Base-by-base conservation (phyloP, 92 coral and sea anemone genomes). In the Virgularia gustaviana region DNA sequence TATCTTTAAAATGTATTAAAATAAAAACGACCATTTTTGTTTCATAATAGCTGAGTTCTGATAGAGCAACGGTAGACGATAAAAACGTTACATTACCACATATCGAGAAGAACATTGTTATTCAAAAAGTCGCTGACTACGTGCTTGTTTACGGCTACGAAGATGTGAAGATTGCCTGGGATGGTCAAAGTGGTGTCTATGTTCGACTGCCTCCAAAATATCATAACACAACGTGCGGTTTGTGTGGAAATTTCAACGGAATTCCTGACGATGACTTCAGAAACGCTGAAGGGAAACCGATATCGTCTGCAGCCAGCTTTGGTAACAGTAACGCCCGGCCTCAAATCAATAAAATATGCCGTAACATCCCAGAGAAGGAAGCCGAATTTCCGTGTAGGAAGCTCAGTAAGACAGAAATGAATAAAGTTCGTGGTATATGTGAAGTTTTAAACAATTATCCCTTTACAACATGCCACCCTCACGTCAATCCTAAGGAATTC, bases 241-340 rank as follows among this genome's bases (percentile, higher is more conserved):
- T 87, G 47, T 87, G 91, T 54, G 91, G 91, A 15, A 87, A 87
- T 71, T 81, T 75, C 73, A 87, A 87, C 35, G 91, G 84, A 12
- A 77, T 58, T 31, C 76, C 88, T 0, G 81, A 80, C 16, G 91
- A 87, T 42, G 91, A 87, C 65, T 11, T 80, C 70, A 64, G 18
- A 35, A 75, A 78, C 72, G 41, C 59, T 11, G 74, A 87, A 33
- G 86, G 83, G 25, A 51, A 45, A 16, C 59, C 56, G 43, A 85
- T 88, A n/a, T 60, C 77, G 49, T 76, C 77, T 34, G 59, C 64
- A 16, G 85, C 81, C 1, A 79, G 81, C 22, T 82, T 87, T 57
- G 91, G 86, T 2, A 85, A 87, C 51, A 83, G 88, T 60, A 83
- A 84, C 85, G 67, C 74, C 1, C 79, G 85, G 83, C 76, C 88